Evolutionary conservation across 2,113 vertebrate species (phyloP), one percentile per base, ranked within the genome.

Genomic region (Urocitellus parryii): DNA sequence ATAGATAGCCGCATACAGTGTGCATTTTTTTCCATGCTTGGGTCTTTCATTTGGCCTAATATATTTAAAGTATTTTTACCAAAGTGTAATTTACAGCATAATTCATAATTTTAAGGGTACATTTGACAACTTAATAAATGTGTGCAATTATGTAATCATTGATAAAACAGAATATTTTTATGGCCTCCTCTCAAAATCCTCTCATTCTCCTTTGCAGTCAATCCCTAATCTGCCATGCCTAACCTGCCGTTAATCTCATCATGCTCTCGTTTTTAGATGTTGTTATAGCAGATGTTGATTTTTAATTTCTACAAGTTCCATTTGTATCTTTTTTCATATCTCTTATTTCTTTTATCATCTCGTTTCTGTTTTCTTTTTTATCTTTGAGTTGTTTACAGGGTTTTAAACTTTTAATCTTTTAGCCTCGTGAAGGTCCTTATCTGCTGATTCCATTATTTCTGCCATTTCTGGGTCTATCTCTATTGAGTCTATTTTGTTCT

Each of bases 371-470:
- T 87, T 82, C 37, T 73, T 94, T 81, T 86, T 20, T 73, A 65
- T n/a, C 22, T 8, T 56, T 56, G 51, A 76, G 27, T 48, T 77
- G 42, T 67, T 80, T 81, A 56, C 53, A 81, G n/a, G 17, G 73
- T 87, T 90, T 85, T n/a, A 91, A 92, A 79, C 74, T 74, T 45
- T 88, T 74, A 58, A 74, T 67, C 37, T 90, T 85, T 85, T 25
- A 72, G 25, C 2, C 20, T 74, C 42, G 37, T 65, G 45, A 74
- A 72, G 39, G 24, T 93, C 39, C 42, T 84, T 89, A 4, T 42
- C 42, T 93, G 25, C 5, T 2, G 56, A 73, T 51, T 79, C 9
- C 22, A 45, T 79, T 65, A 53, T 48, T 7, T 56, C 58, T 80
- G 53, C 29, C 56, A 37, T 16, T 79, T 95, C 70, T 88, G 56